Evolutionary conservation across 2,797 vertebrate species (phyloP).

Genomic region (Siniperca scherzeri): DNA sequence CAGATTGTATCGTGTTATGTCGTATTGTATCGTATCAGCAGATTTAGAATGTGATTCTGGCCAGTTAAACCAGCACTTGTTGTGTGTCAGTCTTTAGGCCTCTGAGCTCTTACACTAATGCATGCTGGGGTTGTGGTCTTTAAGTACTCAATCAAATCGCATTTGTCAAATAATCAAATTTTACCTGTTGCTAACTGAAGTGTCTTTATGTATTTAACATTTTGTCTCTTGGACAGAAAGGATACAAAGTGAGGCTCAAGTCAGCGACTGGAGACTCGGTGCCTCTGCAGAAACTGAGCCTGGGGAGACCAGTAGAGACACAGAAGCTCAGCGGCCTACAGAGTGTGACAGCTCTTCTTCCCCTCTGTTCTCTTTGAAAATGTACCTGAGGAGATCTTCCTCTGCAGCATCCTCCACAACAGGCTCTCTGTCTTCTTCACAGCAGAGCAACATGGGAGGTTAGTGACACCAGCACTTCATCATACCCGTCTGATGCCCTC

Average conservation of each 20-base stretch:
- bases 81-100: neutral
- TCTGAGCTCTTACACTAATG: neutral
- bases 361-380: slow-evolving; percentile 88
- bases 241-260: slow-evolving; percentile 47
- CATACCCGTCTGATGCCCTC: slow-evolving; percentile 12
- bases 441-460: slow-evolving; percentile 90
- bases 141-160: neutral
- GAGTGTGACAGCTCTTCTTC: slow-evolving; percentile 79
- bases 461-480: slow-evolving; percentile 70
- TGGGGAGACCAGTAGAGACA: slow-evolving; percentile 81
- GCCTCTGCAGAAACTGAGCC: slow-evolving; percentile 71
- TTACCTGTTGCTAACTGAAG: neutral
- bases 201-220: neutral
- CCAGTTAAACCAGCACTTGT: neutral
- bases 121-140: neutral
- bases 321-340: slow-evolving; percentile 80
- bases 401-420: slow-evolving; percentile 82
- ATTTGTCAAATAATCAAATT: neutral
- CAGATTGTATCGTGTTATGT: no score
- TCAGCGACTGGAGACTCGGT: slow-evolving; percentile 69
- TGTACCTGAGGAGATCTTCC: slow-evolving; percentile 86
- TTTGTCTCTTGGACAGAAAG: slow-evolving; percentile 57
- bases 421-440: slow-evolving; percentile 86
- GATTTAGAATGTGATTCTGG: neutral
- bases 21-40: neutral